Percentiles rank a stretch among this genome's conserved stretches.
Conservation (phyloP, 2,888 invertebrate genomes). For the Harpagoxenus sublaevis region DNA sequence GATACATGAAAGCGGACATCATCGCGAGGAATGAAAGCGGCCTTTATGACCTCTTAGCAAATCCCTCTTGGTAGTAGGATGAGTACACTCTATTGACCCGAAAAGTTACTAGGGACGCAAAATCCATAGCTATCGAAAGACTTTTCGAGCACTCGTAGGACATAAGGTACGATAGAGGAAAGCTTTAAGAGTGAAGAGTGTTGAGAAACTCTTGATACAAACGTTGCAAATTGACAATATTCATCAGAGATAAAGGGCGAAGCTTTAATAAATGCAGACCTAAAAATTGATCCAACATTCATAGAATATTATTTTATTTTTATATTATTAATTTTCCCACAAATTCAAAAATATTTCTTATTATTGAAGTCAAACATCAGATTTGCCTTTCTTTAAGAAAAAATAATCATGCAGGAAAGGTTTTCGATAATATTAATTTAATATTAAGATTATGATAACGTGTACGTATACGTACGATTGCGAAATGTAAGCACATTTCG, state of each 20-base stretch:
- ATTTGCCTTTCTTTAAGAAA: not conserved
- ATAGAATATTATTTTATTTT: not conserved
- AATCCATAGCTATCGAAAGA: conserved; percentile 20
- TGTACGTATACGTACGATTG: not conserved
- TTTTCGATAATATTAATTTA: conserved; percentile 1
- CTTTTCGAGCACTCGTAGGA: not conserved
- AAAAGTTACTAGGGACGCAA: conserved; percentile 13
- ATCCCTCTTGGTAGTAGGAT: conserved; percentile 35
- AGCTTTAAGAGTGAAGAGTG: not conserved
- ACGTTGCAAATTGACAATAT: not conserved
- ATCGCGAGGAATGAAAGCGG: conserved; percentile 17
- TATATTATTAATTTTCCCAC: not conserved
- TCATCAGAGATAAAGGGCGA: not conserved
- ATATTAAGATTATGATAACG: not conserved
- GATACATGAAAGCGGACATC: conserved; percentile 20
- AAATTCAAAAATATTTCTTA: not conserved
- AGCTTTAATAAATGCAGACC: not conserved
- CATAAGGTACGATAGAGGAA: conserved; percentile 1
- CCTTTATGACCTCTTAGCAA: conserved; percentile 38
- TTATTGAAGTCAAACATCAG: not conserved
- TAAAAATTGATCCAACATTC: not conserved
- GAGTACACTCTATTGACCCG: conserved; percentile 36
- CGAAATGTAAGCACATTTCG: not conserved
- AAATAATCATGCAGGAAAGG: not conserved
- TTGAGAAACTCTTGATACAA: conserved; percentile 6